These are phyloP conservation scores for Papilio aristodemus DNA, from an alignment of 1,140 invertebrate genomes.

Conservation along the genomic window DNA sequence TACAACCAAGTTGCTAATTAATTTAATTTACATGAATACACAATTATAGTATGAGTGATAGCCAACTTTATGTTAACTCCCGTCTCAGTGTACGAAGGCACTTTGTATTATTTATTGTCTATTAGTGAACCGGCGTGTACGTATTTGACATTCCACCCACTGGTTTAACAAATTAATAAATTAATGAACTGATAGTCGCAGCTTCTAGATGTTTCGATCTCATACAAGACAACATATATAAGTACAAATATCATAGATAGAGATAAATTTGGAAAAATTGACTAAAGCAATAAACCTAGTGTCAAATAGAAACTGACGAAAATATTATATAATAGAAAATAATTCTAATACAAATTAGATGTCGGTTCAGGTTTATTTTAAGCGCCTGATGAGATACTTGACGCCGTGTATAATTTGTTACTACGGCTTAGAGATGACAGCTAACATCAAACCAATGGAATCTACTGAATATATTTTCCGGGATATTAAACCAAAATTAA, in stretches of 20 bases:
- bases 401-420: background rate
- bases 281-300: conserved; percentile 3
- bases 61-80: conserved; percentile 37
- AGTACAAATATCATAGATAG: too few relatives aligned
- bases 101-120: conserved; percentile 55
- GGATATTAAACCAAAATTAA: background rate
- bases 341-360: background rate
- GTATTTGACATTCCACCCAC: conserved; percentile 54
- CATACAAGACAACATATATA: too few relatives aligned
- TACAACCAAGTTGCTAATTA: conserved; percentile 53
- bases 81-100: conserved; percentile 34
- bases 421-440: background rate
- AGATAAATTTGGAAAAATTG: background rate
- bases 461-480: background rate
- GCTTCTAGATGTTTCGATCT: conserved; percentile 30
- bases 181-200: conserved; percentile 38
- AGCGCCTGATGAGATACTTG: background rate
- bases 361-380: conserved; percentile 1
- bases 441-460: background rate
- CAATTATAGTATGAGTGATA: conserved; percentile 59
- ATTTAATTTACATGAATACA: conserved; percentile 59
- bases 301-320: background rate
- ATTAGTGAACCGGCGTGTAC: conserved; percentile 52
- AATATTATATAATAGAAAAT: conserved; percentile 2
- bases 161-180: conserved; percentile 45